Percentiles rank a stretch among this genome's conserved stretches.
phyloP scores from a whole-genome alignment of 2,888 invertebrate genomes.

The Pseudococcus longispinus region DNA sequence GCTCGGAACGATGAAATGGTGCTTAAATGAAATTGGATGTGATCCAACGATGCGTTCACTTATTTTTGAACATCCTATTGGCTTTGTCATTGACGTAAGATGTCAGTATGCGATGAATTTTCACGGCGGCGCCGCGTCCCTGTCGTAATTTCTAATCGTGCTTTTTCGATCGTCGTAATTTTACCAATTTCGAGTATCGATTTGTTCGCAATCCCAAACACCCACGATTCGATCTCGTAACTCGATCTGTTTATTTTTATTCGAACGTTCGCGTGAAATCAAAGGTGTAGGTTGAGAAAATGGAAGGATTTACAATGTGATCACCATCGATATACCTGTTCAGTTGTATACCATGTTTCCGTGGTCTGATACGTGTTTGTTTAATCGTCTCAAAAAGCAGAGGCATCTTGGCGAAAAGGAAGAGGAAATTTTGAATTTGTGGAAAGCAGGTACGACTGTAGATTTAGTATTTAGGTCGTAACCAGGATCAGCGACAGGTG shows the following conservation, averaged over 20 bases:
- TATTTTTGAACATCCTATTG: slow-evolving; percentile 54
- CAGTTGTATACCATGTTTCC: slow-evolving; percentile 47
- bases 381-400: slow-evolving; percentile 52
- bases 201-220: not conserved
- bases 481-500: not conserved
- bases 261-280: not conserved
- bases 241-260: not conserved
- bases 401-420: slow-evolving; percentile 55
- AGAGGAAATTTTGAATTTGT: slow-evolving; percentile 58
- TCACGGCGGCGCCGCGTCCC: not conserved
- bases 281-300: not conserved
- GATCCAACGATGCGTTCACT: slow-evolving; percentile 50
- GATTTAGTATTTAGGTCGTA: not conserved
- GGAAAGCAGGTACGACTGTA: slow-evolving; percentile 60
- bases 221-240: not conserved
- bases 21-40: slow-evolving; percentile 47
- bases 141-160: not conserved
- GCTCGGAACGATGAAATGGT: slow-evolving; percentile 33
- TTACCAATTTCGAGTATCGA: not conserved
- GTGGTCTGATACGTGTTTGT: slow-evolving; percentile 55
- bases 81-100: slow-evolving; percentile 51
- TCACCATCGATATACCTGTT: not conserved
- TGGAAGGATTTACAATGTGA: not conserved
- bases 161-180: not conserved
- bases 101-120: not conserved